These are phyloP conservation scores for Otus sunia DNA, from an alignment of 2,113 vertebrate genomes.

Conservation along the genomic window DNA sequence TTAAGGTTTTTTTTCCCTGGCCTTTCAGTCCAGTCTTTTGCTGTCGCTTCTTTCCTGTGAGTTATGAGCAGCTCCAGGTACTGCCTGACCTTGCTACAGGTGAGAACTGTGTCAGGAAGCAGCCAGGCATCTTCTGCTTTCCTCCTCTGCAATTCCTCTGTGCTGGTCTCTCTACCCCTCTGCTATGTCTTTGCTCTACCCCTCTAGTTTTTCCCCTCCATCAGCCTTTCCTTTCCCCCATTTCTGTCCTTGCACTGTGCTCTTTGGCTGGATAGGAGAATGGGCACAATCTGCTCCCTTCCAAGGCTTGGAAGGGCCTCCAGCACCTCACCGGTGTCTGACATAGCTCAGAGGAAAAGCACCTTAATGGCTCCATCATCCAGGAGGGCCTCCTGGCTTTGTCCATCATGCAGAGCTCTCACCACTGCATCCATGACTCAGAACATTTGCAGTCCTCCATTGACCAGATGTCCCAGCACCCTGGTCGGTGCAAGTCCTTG, in stretches of 20 bases:
- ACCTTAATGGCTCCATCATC: background rate
- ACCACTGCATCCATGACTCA: background rate
- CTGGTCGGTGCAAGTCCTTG: background rate
- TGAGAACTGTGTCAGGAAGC: background rate
- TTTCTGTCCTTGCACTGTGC: background rate
- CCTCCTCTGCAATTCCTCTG: background rate
- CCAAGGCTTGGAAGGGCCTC: background rate
- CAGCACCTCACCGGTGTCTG: background rate
- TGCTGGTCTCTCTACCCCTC: background rate
- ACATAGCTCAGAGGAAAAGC: background rate
- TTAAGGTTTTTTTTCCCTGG: background rate
- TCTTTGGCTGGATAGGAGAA: background rate
- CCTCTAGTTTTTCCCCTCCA: background rate
- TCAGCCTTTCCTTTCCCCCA: background rate
- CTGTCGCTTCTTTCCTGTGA: background rate
- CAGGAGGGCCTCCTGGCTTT: background rate
- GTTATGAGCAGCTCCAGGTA: background rate
- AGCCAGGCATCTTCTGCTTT: background rate
- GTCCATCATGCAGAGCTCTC: background rate
- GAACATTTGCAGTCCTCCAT: background rate
- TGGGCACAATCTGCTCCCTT: background rate
- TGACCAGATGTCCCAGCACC: background rate
- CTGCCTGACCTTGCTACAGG: background rate
- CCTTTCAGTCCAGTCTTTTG: background rate
- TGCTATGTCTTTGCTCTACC: background rate